These are phyloP conservation scores for Pseudorhombus dupliciocellatus DNA, from an alignment of 2,113 vertebrate species.

Conservation along the genomic window DNA sequence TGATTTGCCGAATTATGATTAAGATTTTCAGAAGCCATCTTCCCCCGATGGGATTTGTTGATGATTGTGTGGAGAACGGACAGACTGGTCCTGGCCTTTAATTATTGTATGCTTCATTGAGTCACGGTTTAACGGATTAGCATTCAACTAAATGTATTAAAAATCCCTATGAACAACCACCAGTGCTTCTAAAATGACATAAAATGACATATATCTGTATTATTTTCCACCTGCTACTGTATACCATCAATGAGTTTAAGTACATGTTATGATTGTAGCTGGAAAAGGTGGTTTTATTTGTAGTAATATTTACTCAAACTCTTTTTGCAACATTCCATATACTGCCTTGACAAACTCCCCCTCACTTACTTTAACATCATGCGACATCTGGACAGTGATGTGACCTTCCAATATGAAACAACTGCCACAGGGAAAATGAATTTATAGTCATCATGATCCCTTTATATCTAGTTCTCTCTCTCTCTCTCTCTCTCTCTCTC, in stretches of 20 bases:
- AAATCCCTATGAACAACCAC: neutral
- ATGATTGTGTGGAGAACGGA: neutral
- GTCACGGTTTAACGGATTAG: neutral
- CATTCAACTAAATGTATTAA: neutral
- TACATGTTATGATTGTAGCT: neutral
- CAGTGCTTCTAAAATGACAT: neutral
- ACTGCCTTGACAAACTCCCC: slow-evolving; percentile 18
- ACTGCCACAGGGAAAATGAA: slow-evolving; percentile 47
- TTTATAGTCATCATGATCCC: slow-evolving; percentile 37
- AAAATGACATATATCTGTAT: neutral
- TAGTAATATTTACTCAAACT: neutral
- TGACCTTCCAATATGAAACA: slow-evolving; percentile 57
- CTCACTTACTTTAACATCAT: slow-evolving; percentile 39
- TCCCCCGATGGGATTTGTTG: neutral
- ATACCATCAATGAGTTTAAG: neutral
- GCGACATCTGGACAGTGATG: slow-evolving; percentile 55
- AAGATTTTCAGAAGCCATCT: neutral
- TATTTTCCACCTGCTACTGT: neutral
- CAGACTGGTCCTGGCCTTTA: neutral
- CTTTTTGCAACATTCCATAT: neutral
- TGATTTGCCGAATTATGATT: too few species aligned
- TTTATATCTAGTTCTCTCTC: slow-evolving; percentile 28
- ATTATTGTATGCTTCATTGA: neutral
- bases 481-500: neutral
- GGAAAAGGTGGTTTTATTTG: too few species aligned